Evolutionary conservation across 30 jellyfish, hydroid and myxozoan genomes (phyloP), one percentile per base, ranked within the genome.

Genomic region (Sanderia malayensis): DNA sequence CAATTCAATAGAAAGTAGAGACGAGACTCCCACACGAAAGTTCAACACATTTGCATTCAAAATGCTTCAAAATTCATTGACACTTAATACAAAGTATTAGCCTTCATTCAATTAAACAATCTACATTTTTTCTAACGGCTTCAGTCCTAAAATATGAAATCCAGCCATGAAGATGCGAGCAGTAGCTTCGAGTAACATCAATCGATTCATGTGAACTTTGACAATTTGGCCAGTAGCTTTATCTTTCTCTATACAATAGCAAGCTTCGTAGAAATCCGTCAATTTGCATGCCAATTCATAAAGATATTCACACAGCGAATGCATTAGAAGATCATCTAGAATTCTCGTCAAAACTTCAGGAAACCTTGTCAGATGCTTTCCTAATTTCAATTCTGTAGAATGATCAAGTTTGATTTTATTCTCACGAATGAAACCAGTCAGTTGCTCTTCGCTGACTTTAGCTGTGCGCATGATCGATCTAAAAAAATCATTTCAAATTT

Each of bases 181-280:
- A 19, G 95, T 89, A 24, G 99, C 95, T 60, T 84, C 93, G 31
- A 85, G 52, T 44, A 85, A 74, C 74, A 95, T 83, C 19, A 93
- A 68, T 2, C 99, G 94, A 70, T 93, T 76, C 99, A 93, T 80
- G 72, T 93, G 85, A 19, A 86, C 95, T 24, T 81, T 81, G 47
- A 59, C 70, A 9, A 86, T 76, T 31, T 81, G 95, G 21, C 95
- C 95, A 26, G 98, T 90, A 19, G 76, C 92, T 55, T 71, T 70
- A 61, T 90, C 91, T 63, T 82, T 82, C 44, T 86, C 95, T 47
- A 93, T 46, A 46, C 95, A 80, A 44, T 85, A 86, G 44, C 99
- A 93, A 1, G 95, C 94, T 32, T 93, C 99, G 68, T 93, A 93
- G 69, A 85, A 93, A 15, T 93, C 99, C 2, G 96, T 93, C 86